A percentile compares a stretch with the other conserved stretches of the same genome.
These are phyloP conservation scores for Noctua janthina DNA, from an alignment of 2,888 invertebrate genomes.

Conservation along the genomic window DNA sequence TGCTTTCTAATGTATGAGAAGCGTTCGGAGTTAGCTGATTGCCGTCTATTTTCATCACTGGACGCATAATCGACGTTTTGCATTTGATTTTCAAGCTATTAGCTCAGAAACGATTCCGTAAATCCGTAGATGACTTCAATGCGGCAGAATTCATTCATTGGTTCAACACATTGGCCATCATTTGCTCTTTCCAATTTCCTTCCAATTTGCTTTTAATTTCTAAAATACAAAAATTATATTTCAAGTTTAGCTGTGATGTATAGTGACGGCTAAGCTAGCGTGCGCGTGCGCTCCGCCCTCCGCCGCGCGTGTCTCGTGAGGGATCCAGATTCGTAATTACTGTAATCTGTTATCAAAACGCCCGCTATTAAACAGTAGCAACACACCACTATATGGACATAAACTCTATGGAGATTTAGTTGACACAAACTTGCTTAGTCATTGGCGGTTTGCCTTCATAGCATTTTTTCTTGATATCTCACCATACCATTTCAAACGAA, in stretches of 20 bases:
- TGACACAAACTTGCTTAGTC: neutral
- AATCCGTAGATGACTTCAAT: neutral
- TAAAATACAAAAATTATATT: slow-evolving; percentile 6
- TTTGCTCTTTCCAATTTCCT: neutral
- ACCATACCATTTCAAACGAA: neutral
- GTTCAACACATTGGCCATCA: neutral
- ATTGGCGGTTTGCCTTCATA: neutral
- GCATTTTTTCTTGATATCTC: slow-evolving; percentile 3
- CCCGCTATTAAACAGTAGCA: slow-evolving; percentile 82
- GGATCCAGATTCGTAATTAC: slow-evolving; percentile 76
- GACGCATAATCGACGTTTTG: slow-evolving; percentile 42
- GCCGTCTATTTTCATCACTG: slow-evolving; percentile 54
- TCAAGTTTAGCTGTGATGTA: slow-evolving; percentile 15
- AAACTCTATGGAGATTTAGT: slow-evolving; percentile 57
- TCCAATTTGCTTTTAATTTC: neutral
- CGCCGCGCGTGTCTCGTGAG: slow-evolving; percentile 63
- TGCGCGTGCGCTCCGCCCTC: slow-evolving; percentile 66
- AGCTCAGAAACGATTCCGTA: neutral
- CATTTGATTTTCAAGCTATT: slow-evolving; percentile 30
- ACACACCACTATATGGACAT: slow-evolving; percentile 60
- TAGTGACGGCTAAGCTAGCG: slow-evolving; percentile 52
- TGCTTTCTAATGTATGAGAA: slow-evolving; percentile 71
- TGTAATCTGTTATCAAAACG: slow-evolving; percentile 80
- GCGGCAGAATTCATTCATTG: neutral
- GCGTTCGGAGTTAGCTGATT: slow-evolving; percentile 50